A percentile compares a stretch with the other conserved stretches of the same genome.
Conservation (phyloP, 2,888 invertebrate species). For the Muscina levida region DNA sequence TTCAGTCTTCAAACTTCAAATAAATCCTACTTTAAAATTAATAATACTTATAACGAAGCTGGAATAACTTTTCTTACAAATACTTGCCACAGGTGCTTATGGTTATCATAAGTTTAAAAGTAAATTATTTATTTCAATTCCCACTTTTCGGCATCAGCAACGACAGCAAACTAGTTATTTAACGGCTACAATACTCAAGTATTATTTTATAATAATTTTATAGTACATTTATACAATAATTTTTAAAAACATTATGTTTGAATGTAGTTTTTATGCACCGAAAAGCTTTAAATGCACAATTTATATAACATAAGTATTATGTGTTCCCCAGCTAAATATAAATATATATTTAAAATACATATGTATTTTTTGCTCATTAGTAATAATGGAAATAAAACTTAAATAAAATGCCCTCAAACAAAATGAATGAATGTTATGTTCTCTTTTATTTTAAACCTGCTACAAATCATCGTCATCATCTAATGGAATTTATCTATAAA, state of each 20-base stretch:
- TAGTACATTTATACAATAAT: conserved; percentile 3
- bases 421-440: too few species aligned
- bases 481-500: too few species aligned
- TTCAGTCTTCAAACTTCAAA: too few species aligned
- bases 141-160: too few species aligned
- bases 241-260: conserved; percentile 27
- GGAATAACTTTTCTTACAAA: too few species aligned
- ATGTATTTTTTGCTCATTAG: conserved; percentile 3
- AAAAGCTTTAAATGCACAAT: conserved; percentile 56
- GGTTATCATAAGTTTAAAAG: too few species aligned
- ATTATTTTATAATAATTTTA: conserved; percentile 32
- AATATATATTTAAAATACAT: conserved; percentile 10
- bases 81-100: too few species aligned
- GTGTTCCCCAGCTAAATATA: background rate
- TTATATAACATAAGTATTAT: conserved; percentile 27
- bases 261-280: conserved; percentile 55
- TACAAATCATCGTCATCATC: conserved; percentile 3
- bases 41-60: too few species aligned
- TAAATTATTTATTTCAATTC: too few species aligned
- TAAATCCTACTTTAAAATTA: too few species aligned
- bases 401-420: background rate
- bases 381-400: conserved; percentile 12
- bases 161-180: conserved; percentile 21
- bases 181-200: conserved; percentile 25
- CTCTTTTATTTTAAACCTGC: background rate